A percentile compares a stretch with the other conserved stretches of the same genome.
phyloP scores from a whole-genome alignment of 2,797 vertebrate genomes.

The Balearica regulorum region DNA sequence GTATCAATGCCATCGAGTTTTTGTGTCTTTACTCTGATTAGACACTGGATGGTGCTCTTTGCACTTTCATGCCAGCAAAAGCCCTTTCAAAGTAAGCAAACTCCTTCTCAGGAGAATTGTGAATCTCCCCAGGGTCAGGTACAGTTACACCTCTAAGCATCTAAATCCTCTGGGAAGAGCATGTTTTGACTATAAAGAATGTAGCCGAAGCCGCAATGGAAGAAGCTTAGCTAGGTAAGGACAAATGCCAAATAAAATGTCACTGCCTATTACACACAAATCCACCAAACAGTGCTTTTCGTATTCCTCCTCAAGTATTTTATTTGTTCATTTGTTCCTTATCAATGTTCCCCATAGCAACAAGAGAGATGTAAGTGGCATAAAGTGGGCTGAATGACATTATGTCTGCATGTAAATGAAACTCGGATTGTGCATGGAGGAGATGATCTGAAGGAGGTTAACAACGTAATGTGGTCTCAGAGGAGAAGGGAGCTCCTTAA shows the following conservation, averaged over 20 bases:
- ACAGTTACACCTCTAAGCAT: background rate
- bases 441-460: conserved; percentile 31
- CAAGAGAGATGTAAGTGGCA: conserved; percentile 21
- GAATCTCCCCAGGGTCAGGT: background rate
- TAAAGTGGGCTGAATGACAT: conserved; percentile 30
- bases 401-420: conserved; percentile 21
- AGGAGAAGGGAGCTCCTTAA: background rate
- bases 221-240: background rate
- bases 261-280: background rate
- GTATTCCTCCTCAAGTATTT: background rate
- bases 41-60: conserved; percentile 58
- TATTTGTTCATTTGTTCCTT: conserved; percentile 46
- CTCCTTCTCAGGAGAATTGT: background rate
- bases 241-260: conserved; percentile 16
- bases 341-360: conserved; percentile 48
- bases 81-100: background rate
- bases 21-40: conserved; percentile 8
- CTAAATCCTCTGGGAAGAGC: background rate
- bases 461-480: background rate
- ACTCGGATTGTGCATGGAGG: background rate
- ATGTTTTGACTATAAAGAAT: background rate
- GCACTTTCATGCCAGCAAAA: background rate
- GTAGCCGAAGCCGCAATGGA: background rate
- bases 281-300: background rate
- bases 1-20: background rate